These are phyloP conservation scores for Mesodorylaimus sp. DNA, from an alignment of 2,888 invertebrate genomes.

Conservation along the genomic window DNA sequence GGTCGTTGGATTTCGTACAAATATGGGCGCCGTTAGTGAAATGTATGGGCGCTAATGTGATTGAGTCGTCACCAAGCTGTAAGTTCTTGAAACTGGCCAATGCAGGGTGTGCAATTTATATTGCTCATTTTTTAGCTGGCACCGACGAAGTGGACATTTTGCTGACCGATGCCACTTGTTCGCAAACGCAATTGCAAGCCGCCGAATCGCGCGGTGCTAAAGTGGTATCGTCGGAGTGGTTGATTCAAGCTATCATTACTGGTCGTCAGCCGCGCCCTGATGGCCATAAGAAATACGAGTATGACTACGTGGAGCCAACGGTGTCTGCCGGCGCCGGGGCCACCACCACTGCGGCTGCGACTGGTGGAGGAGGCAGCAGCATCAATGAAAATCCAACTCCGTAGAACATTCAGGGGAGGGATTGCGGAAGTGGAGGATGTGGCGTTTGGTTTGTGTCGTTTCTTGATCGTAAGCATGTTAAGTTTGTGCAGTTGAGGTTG, in stretches of 20 bases:
- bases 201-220: constrained; percentile 22
- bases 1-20: constrained; percentile 17
- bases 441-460: too few relatives aligned
- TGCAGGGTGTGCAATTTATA: too few relatives aligned
- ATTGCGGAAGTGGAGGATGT: too few relatives aligned
- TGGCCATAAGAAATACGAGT: constrained; percentile 23
- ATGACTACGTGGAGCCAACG: constrained; percentile 18
- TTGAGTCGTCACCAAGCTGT: too few relatives aligned
- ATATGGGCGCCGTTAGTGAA: constrained; percentile 25
- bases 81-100: too few relatives aligned
- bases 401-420: too few relatives aligned
- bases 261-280: constrained; percentile 17
- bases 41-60: constrained; percentile 20
- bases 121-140: too few relatives aligned
- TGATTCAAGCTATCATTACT: constrained; percentile 29
- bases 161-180: constrained; percentile 31
- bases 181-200: constrained; percentile 19
- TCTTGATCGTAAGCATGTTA: too few relatives aligned
- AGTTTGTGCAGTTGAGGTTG: too few relatives aligned
- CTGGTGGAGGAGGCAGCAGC: background rate
- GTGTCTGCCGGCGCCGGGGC: background rate
- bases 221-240: constrained; percentile 29
- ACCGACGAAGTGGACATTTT: constrained; percentile 21
- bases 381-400: too few relatives aligned
- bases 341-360: background rate